These are phyloP conservation scores for Drosophila bipectinata DNA, from an alignment of 1,140 invertebrate genomes.

Conservation along the genomic window DNA sequence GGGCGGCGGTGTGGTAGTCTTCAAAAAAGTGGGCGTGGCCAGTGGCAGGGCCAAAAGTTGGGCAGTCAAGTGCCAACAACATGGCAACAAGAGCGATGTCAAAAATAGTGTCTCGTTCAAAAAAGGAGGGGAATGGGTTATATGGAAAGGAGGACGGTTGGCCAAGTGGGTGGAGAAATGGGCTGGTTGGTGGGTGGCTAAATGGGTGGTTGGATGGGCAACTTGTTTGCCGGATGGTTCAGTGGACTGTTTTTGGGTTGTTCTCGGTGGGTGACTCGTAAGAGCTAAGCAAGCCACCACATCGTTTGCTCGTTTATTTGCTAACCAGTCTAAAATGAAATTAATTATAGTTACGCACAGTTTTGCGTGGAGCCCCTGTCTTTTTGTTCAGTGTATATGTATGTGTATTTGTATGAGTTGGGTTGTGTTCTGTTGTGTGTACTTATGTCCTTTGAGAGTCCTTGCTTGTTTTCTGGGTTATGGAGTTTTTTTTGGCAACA, in stretches of 20 bases:
- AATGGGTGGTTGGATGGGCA: neutral
- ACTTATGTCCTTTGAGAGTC: neutral
- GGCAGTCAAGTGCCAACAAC: slow-evolving; percentile 49
- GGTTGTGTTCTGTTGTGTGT: neutral
- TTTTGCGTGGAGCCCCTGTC: slow-evolving; percentile 37
- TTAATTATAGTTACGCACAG: slow-evolving; percentile 81
- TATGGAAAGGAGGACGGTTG: neutral
- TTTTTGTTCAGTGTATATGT: neutral
- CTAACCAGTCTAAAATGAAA: slow-evolving; percentile 82
- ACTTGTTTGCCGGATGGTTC: slow-evolving; percentile 2
- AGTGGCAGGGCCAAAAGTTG: neutral
- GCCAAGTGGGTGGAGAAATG: too few relatives aligned
- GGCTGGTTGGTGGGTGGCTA: too few relatives aligned
- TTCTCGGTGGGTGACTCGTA: neutral
- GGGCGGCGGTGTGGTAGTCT: neutral
- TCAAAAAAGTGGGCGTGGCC: neutral
- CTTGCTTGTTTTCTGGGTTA: neutral
- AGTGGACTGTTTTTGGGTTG: neutral
- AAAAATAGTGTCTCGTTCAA: slow-evolving; percentile 40
- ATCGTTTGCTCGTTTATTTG: slow-evolving; percentile 82
- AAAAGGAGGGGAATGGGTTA: neutral
- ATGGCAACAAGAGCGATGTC: slow-evolving; percentile 25
- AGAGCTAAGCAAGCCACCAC: slow-evolving; percentile 47
- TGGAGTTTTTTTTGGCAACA: neutral
- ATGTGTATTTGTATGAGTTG: neutral